Percentiles rank a stretch among this genome's conserved stretches.
phyloP scores from a whole-genome alignment of 2,797 vertebrate genomes.

The Aphelocoma californica region DNA sequence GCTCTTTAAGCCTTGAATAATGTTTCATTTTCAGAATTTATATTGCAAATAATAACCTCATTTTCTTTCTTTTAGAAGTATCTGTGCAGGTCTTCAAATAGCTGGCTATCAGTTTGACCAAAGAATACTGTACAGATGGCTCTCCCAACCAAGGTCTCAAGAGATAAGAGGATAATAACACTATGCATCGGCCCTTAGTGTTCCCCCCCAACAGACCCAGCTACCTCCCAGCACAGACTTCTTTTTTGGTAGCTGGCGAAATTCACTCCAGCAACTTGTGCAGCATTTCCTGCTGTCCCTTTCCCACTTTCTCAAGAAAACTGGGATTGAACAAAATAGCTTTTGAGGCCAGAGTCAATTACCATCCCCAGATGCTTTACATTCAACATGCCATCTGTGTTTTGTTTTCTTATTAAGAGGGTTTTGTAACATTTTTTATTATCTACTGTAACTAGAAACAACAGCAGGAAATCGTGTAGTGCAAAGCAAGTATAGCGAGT shows the following conservation, averaged over 20 bases:
- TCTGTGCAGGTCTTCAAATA: slow-evolving; percentile 3
- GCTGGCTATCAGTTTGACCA: slow-evolving; percentile 8
- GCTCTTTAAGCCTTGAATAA: not conserved
- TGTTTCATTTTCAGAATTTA: slow-evolving; percentile 34
- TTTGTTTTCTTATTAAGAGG: slow-evolving; percentile 74
- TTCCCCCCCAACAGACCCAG: not conserved
- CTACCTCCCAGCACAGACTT: not conserved
- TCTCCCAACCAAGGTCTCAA: not conserved
- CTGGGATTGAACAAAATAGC: slow-evolving; percentile 38
- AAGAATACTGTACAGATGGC: not conserved
- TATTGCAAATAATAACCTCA: slow-evolving; percentile 8
- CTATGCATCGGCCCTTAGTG: not conserved
- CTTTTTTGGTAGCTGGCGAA: slow-evolving; percentile 26
- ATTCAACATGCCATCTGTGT: slow-evolving; percentile 69
- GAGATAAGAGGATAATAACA: not conserved
- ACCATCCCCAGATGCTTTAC: slow-evolving; percentile 69
- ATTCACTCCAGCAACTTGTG: not conserved
- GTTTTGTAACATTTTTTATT: slow-evolving; percentile 72
- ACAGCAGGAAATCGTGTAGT: slow-evolving; percentile 63
- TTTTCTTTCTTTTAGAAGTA: slow-evolving; percentile 39
- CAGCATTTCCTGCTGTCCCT: not conserved
- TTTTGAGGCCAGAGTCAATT: slow-evolving; percentile 46
- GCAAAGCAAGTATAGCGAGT: slow-evolving; percentile 53
- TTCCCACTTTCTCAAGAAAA: slow-evolving; percentile 53
- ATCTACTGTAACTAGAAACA: slow-evolving; percentile 71